Percentiles rank a stretch among this genome's conserved stretches.
These are phyloP conservation scores for Leptinotarsa defecta DNA, from an alignment of 1,140 invertebrate species.

Conservation along the genomic window DNA sequence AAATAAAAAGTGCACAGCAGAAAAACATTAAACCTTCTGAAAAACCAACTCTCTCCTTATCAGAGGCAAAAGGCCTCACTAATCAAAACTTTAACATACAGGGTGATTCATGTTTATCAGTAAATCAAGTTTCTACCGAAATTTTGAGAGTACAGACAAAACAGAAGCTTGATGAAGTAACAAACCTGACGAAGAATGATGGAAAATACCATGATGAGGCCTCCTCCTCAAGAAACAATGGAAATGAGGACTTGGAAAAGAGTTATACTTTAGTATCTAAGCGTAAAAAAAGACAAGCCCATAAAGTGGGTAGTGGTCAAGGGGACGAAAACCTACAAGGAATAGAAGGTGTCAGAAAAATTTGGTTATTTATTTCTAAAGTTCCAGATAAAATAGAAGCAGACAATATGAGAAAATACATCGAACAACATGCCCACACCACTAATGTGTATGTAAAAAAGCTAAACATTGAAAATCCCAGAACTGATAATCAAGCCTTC, in stretches of 20 bases:
- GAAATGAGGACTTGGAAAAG: constrained; percentile 8
- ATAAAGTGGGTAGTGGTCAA: not conserved
- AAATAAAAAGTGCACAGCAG: too few relatives aligned
- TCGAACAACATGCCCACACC: not conserved
- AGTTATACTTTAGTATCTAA: not conserved
- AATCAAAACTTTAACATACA: too few relatives aligned
- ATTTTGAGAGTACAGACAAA: not conserved
- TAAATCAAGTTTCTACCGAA: not conserved
- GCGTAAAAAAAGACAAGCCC: not conserved
- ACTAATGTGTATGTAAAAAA: not conserved
- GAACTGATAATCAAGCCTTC: constrained; percentile 4
- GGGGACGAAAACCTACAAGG: not conserved
- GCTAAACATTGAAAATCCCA: not conserved
- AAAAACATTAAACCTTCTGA: too few relatives aligned
- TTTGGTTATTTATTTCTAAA: constrained; percentile 7
- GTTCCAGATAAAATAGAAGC: constrained; percentile 14
- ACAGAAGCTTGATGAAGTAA: not conserved
- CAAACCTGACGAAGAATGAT: not conserved
- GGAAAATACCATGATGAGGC: not conserved
- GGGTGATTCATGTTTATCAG: not conserved
- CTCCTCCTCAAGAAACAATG: not conserved
- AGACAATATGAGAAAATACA: constrained; percentile 2
- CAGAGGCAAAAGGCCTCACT: too few relatives aligned
- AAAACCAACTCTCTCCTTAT: too few relatives aligned
- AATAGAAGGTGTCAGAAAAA: constrained; percentile 4